Percentiles rank a stretch among this genome's conserved stretches.
Conservation (phyloP, 2,113 vertebrate species). For the Apaloderma vittatum region DNA sequence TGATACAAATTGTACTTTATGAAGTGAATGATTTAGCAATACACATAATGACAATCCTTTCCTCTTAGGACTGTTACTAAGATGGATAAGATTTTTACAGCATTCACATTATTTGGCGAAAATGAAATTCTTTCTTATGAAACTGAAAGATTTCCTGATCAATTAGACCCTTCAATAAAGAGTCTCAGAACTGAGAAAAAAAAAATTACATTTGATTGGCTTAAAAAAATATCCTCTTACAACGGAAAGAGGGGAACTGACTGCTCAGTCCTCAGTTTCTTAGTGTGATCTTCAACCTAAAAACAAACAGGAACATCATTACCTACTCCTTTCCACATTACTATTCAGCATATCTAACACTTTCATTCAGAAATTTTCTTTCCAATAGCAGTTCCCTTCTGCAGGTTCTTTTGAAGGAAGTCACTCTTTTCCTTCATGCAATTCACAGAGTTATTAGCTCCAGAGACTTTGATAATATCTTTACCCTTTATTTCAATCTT, state of each 20-base stretch:
- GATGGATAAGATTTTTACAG: neutral
- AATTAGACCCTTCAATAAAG: neutral
- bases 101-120: neutral
- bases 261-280: neutral
- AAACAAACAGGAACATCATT: neutral
- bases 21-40: neutral
- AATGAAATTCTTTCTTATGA: neutral
- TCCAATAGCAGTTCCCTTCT: neutral
- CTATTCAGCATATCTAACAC: neutral
- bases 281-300: neutral
- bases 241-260: neutral
- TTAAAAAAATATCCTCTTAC: neutral
- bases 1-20: neutral
- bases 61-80: neutral
- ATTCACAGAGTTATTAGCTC: neutral
- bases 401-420: neutral
- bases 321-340: neutral
- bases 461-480: neutral
- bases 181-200: neutral
- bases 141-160: neutral
- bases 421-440: neutral
- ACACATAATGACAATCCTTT: neutral
- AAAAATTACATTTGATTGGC: neutral
- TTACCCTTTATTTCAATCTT: slow-evolving; percentile 3
- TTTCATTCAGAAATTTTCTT: neutral